Evolutionary conservation across 2,797 vertebrate species (phyloP).

Genomic region (Setipinna tenuifilis): DNA sequence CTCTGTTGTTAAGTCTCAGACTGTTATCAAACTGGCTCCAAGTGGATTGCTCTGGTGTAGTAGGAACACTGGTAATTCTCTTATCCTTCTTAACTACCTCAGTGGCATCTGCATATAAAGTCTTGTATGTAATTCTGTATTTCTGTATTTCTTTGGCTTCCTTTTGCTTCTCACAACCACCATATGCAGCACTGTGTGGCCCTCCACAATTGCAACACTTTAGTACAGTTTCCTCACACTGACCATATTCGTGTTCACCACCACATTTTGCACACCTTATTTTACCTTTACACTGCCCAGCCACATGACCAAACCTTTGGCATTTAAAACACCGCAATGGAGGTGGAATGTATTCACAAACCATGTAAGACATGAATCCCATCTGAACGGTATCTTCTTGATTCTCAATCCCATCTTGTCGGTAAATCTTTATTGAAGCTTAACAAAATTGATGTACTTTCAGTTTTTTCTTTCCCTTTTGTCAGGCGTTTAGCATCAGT

Average conservation of each 20-base stretch:
- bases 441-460: neutral
- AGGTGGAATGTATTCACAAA: neutral
- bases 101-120: neutral
- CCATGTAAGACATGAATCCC: neutral
- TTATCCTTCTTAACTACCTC: neutral
- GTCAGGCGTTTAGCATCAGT: neutral
- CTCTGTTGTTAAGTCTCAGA: no score
- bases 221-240: neutral
- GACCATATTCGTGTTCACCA: neutral
- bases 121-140: neutral
- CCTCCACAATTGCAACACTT: neutral
- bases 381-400: no score
- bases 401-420: no score
- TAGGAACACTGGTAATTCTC: neutral
- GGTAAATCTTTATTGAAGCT: neutral
- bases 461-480: neutral
- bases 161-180: neutral
- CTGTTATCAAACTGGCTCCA: no score
- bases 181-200: neutral
- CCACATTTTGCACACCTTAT: neutral
- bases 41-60: neutral
- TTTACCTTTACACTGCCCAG: neutral
- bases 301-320: neutral
- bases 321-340: neutral
- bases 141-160: neutral